Percentiles rank a stretch among this genome's conserved stretches.
Conservation (phyloP, 1,140 invertebrate genomes). For the Drosophila kepulauana region DNA sequence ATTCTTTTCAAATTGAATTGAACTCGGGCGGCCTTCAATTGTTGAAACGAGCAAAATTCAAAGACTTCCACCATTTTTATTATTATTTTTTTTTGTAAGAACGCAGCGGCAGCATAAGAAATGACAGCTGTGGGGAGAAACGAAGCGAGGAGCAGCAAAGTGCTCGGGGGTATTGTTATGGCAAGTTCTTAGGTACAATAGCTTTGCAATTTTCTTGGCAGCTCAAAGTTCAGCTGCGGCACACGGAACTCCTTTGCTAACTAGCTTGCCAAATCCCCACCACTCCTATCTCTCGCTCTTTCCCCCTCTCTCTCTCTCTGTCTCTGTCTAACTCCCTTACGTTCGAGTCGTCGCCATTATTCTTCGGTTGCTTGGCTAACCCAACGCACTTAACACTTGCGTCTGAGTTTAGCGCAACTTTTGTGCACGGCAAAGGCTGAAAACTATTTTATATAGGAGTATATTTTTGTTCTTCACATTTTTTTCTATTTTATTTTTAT, state of each 20-base stretch:
- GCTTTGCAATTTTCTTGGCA: constrained; percentile 79
- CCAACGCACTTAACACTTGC: constrained; percentile 82
- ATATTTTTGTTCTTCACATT: constrained; percentile 20
- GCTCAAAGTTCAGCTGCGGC: constrained; percentile 75
- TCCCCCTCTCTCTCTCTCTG: background rate
- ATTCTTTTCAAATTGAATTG: constrained; percentile 26
- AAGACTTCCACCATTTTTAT: constrained; percentile 24
- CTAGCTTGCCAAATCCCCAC: constrained; percentile 60
- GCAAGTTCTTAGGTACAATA: constrained; percentile 70
- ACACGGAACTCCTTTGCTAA: constrained; percentile 66
- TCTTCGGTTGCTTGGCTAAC: constrained; percentile 61
- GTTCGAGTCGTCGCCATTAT: background rate
- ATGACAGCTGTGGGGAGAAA: constrained; percentile 14
- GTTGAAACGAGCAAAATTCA: background rate
- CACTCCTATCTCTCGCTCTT: background rate
- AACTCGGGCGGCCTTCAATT: constrained; percentile 1
- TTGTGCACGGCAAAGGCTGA: constrained; percentile 59
- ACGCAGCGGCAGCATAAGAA: background rate
- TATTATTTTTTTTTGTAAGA: background rate
- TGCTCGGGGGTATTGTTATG: constrained; percentile 66
- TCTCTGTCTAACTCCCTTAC: constrained; percentile 3
- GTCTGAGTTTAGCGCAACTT: constrained; percentile 79
- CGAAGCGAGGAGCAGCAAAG: background rate
- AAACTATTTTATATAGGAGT: constrained; percentile 39
- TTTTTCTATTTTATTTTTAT: constrained; percentile 23